Conservation (phyloP, 2,113 vertebrate genomes). For the Athene cunicularia region DNA sequence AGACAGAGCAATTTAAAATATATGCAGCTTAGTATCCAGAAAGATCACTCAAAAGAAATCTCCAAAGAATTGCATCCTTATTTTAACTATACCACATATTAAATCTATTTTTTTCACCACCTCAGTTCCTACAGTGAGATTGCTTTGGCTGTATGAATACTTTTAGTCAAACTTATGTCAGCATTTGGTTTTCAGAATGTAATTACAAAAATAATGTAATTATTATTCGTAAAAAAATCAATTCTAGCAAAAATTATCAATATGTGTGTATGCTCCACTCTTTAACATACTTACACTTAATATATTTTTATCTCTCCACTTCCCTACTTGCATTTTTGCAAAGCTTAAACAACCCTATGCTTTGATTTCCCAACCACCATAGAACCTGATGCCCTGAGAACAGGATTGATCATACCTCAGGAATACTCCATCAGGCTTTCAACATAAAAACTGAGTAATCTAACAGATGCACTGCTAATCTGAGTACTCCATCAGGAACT, state of each 20-base stretch:
- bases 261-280: neutral
- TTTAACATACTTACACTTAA: neutral
- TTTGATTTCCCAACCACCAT: neutral
- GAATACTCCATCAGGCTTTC: neutral
- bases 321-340: neutral
- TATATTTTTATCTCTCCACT: neutral
- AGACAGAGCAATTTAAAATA: neutral
- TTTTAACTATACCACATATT: neutral
- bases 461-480: neutral
- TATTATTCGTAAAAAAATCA: neutral
- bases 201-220: neutral
- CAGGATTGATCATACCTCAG: neutral
- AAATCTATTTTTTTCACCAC: neutral
- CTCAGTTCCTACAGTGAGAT: accelerated
- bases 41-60: neutral
- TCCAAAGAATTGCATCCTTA: neutral
- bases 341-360: neutral
- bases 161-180: neutral
- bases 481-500: neutral
- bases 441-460: neutral
- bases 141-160: neutral
- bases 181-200: neutral
- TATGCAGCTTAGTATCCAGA: neutral
- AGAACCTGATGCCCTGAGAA: neutral
- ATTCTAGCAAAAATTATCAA: neutral